Base-by-base conservation (phyloP, 2,113 vertebrate species). In the Alethe diademata region DNA sequence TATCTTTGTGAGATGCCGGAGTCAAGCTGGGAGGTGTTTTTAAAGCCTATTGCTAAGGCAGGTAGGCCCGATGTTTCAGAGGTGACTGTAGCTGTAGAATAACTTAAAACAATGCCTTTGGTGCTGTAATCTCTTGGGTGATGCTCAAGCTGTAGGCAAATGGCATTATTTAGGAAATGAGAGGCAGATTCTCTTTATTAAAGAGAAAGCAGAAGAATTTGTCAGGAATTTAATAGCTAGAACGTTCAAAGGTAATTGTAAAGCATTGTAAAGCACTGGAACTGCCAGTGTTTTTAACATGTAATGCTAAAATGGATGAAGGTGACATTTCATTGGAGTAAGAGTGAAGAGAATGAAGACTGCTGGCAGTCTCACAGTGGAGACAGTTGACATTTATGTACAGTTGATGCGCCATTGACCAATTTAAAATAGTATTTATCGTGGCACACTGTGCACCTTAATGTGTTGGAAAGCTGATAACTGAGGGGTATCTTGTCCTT, bases 231-330 rank as follows among this genome's bases (percentile, higher is more conserved):
- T 28, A 42, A 26, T 26, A 60, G 42, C 71, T 56, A 8, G 65
- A 65, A n/a, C 8, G 8, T 33, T 42, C 40, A 24, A 75, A 70
- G 28, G 35, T 58, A 62, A 20, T 28, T 86, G 86, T 56, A 78
- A 83, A 88, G 29, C 35, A 20, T 28, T 86, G 86, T 56, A 78
- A 83, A 88, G 29, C 35, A 35, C 35, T 35, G 18, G 40, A 82
- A 17, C 19, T 74, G 69, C 43, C 57, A 14, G 31, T 58, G 8
- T 83, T 89, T 50, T 76, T 84, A 56, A 65, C 7, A 26, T 64
- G 19, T 35, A 5, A 5, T 74, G 48, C 51, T 89, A 53, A 94
- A 88, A 93, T 95, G 82, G 75, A 71, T 79, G 89, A 97, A 95
- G 89, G 91, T 96, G 93, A 94, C 88, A 80, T 95, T 93, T 95